Percentiles rank a stretch among this genome's conserved stretches.
These are phyloP conservation scores for Tenthredo notha DNA, from an alignment of 2,888 invertebrate genomes.

Conservation along the genomic window DNA sequence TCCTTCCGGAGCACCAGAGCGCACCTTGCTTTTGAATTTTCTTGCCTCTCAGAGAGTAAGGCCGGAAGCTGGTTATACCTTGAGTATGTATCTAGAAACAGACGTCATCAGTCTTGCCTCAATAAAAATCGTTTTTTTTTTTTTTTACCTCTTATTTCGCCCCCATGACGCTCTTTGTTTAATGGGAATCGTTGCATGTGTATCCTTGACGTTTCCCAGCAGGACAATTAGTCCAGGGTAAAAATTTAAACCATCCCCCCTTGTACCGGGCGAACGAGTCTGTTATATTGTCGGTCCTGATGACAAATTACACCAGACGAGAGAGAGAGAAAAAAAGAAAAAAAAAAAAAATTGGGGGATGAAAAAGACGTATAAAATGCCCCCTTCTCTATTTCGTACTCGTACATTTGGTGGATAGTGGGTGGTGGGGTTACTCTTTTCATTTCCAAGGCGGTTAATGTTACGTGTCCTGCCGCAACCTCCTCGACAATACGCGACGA, in stretches of 20 bases:
- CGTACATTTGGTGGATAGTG: not conserved
- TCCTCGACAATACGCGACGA: constrained; percentile 65
- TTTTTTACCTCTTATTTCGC: not conserved
- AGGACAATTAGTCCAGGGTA: constrained; percentile 42
- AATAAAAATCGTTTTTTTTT: not conserved
- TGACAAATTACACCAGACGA: constrained; percentile 70
- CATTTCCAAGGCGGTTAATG: constrained; percentile 64
- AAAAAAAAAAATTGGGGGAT: constrained; percentile 31
- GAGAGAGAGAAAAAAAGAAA: constrained; percentile 60
- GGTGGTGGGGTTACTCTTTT: constrained; percentile 43
- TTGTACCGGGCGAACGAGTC: constrained; percentile 40
- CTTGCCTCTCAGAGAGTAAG: not conserved
- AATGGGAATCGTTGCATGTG: constrained; percentile 4
- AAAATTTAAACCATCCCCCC: constrained; percentile 18
- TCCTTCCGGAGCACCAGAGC: constrained; percentile 58
- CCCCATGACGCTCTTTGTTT: not conserved
- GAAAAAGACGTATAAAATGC: not conserved
- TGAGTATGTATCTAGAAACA: not conserved
- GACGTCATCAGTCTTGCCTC: not conserved
- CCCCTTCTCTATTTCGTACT: not conserved
- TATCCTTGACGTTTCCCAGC: constrained; percentile 18
- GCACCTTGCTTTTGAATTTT: constrained; percentile 29
- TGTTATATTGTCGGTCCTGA: constrained; percentile 56
- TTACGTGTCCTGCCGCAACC: constrained; percentile 57
- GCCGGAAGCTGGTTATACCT: not conserved